Base-by-base conservation (phyloP, 2,888 invertebrate genomes). In the Sisyra terminalis region DNA sequence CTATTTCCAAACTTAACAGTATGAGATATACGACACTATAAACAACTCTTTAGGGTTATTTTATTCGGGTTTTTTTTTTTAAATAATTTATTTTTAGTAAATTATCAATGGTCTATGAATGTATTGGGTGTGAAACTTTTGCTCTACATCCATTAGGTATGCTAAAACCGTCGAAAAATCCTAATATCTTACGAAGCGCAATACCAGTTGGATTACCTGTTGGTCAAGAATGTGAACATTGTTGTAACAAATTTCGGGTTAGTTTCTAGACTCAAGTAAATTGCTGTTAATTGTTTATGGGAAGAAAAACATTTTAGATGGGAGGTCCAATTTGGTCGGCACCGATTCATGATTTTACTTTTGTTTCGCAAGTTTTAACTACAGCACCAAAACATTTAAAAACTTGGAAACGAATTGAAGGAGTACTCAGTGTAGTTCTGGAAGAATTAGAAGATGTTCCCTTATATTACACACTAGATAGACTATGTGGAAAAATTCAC, bases 271-370 rank as follows among this genome's bases (percentile, higher is more conserved):
- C n/a, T n/a, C n/a, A n/a, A n/a, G n/a, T n/a, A n/a, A n/a, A n/a
- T n/a, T n/a, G n/a, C n/a, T n/a, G n/a, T n/a, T n/a, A n/a, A n/a
- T n/a, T n/a, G n/a, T n/a, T n/a, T n/a, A n/a, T n/a, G n/a, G n/a
- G n/a, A n/a, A n/a, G n/a, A n/a, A n/a, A 14, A 35, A 35, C 13
- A 13, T 14, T 58, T 40, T 60, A 87, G 79, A 60, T 89, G 50
- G 90, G 89, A 8, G 98, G 98, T 1, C 98, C 98, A 0, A 79
- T 99, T 50, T 98, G 96, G 93, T 73, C 82, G 1, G 87, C 75
- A 0, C 79, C 83, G 0, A 71, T 98, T 32, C 93, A 97, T 60
- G 75, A 86, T 51, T 63, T 66, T 37, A 58, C 65, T 0, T 98
- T 98, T 63, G 78, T 96, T 0, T 55, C 66, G 1, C 64, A 73